Evolutionary conservation across 2,113 vertebrate species (phyloP), one percentile per base, ranked within the genome.

Genomic region (Gavialis gangeticus): DNA sequence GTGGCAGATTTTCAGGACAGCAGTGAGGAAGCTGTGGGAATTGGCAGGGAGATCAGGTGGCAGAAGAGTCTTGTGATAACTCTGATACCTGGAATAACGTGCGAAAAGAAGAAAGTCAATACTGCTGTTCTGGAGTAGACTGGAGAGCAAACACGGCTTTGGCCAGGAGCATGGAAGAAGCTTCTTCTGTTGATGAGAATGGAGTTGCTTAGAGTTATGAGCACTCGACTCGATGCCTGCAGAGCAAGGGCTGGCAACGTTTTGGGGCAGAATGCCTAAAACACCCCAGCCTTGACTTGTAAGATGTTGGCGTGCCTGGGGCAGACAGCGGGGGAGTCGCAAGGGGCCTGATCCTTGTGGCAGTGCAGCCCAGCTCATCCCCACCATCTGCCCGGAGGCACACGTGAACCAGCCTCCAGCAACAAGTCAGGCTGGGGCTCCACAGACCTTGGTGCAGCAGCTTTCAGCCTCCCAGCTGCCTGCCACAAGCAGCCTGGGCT

Each of bases 141-240:
- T 2, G 1, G 25, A 66, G 76, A 3, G 0, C 13, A 63, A 92
- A 78, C 59, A 28, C 67, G 9, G 30, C 66, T 46, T 46, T 0
- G 0, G 19, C 4, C 34, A 56, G 18, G 22, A 30, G 10, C 22
- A 13, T 1, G 18, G 34, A 14, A 85, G 67, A 18, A 84, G 28
- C 4, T 57, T 55, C 25, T 76, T 63, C 30, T 18, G 6, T 64
- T 37, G 60, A 15, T 69, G 76, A 30, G 58, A 85, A 75, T 14
- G 59, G 56, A 4, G 34, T 2, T 10, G 14, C 6, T 0, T 0
- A 83, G 46, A 90, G 62, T 62, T 69, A n/a, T 66, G 13, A n/a
- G 17, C 2, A 0, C n/a, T 18, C 58, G n/a, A 59, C 67, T 64
- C 78, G 77, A 63, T 69, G 27, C 4, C 6, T 46, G 11, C 0